Conservation (phyloP, 2,888 invertebrate species). For the Alsophila aescularia region DNA sequence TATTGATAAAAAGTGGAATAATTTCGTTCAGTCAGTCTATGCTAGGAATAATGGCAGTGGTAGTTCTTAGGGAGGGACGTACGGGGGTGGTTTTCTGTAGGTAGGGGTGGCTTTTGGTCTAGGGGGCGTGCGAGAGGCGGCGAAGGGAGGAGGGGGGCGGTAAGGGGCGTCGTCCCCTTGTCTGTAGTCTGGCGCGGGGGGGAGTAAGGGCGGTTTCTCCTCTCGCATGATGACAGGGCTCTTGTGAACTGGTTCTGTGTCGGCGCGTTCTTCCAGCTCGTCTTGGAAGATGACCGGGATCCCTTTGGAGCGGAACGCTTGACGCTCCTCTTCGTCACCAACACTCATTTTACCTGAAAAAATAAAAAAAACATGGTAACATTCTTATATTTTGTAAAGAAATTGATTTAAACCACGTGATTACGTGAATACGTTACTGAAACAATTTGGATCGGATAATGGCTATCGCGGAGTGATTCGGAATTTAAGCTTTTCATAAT, state of each 20-base stretch:
- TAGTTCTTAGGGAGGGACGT: conserved; percentile 96
- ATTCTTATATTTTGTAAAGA: neutral
- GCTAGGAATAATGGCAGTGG: conserved; percentile 13
- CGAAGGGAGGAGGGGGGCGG: conserved; percentile 95
- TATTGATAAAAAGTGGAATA: neutral
- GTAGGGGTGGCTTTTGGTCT: conserved; percentile 94
- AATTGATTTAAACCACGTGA: too few species aligned
- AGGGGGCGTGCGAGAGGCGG: conserved; percentile 89
- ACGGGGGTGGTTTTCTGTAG: conserved; percentile 97
- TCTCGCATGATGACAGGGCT: conserved; percentile 97
- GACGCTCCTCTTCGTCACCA: conserved; percentile 91
- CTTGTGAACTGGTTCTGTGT: conserved; percentile 93
- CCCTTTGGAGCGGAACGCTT: conserved; percentile 92
- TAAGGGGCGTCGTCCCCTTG: conserved; percentile 89
- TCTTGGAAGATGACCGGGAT: conserved; percentile 99
- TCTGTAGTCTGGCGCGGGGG: conserved; percentile 89
- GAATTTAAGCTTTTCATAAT: too few species aligned
- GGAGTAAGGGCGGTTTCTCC: conserved; percentile 96
- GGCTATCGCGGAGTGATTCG: too few species aligned
- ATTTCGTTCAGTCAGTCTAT: conserved; percentile 13
- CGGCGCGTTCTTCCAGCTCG: conserved; percentile 96
- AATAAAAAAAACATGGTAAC: neutral
- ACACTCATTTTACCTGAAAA: conserved; percentile 87
- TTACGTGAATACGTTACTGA: too few species aligned
- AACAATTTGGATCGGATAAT: too few species aligned